Percentiles rank a stretch among this genome's conserved stretches.
phyloP scores from a whole-genome alignment of 1,140 invertebrate species.

The Steinernema khuongi region DNA sequence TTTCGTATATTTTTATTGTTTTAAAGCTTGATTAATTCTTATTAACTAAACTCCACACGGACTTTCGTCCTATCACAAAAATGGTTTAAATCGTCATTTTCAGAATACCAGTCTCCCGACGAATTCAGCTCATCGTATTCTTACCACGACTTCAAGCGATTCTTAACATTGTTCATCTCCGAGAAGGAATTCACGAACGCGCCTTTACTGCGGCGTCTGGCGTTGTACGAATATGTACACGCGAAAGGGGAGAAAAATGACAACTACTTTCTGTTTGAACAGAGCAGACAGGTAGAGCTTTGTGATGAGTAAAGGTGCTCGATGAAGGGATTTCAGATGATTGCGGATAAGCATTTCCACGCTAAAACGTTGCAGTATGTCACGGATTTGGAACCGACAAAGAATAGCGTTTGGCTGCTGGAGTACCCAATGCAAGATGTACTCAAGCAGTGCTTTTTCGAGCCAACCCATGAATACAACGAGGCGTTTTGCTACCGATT shows the following conservation, averaged over 20 bases:
- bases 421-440: background rate
- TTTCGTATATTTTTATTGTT: no score
- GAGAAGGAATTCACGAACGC: background rate
- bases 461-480: background rate
- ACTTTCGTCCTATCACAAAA: no score
- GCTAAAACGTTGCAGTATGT: background rate
- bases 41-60: no score
- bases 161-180: background rate
- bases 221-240: background rate
- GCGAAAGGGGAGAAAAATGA: background rate
- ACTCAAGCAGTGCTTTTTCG: background rate
- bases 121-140: background rate
- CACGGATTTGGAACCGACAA: background rate
- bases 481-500: background rate
- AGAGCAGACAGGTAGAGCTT: background rate
- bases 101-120: background rate
- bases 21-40: no score
- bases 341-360: background rate
- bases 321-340: background rate
- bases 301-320: background rate
- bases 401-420: background rate
- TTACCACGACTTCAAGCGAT: background rate
- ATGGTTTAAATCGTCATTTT: no score
- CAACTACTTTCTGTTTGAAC: conserved; percentile 1
- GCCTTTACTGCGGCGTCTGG: background rate